These are phyloP conservation scores for Falco berigora DNA, from an alignment of 2,797 vertebrate genomes.

Conservation along the genomic window DNA sequence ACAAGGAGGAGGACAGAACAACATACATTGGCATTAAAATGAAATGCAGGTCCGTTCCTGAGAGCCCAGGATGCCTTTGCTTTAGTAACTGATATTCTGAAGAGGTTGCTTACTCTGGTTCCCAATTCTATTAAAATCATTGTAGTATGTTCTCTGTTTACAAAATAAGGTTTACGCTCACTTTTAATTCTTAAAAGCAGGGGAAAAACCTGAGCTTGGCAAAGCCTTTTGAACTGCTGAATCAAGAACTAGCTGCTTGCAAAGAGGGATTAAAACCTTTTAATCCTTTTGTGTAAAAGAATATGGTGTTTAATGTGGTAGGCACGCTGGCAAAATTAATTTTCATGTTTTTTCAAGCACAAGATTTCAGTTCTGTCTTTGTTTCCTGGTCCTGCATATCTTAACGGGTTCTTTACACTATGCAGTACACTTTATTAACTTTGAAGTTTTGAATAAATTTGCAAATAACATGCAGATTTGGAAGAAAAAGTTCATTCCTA, in stretches of 20 bases:
- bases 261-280: slow-evolving; percentile 60
- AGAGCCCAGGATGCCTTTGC: not conserved
- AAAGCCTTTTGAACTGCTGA: slow-evolving; percentile 50
- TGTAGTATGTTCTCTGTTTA: slow-evolving; percentile 26
- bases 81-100: not conserved
- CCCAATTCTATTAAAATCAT: slow-evolving; percentile 4
- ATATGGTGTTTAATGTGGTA: slow-evolving; percentile 61
- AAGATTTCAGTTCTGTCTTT: slow-evolving; percentile 37
- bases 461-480: slow-evolving; percentile 4
- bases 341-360: slow-evolving; percentile 63
- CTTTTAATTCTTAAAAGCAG: slow-evolving; percentile 44
- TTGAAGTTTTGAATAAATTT: slow-evolving; percentile 39
- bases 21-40: not conserved
- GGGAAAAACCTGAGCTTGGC: slow-evolving; percentile 31
- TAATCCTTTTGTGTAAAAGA: slow-evolving; percentile 60
- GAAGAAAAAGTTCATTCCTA: not conserved
- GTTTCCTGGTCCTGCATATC: slow-evolving; percentile 11
- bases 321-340: slow-evolving; percentile 63
- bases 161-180: slow-evolving; percentile 31
- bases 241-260: slow-evolving; percentile 55
- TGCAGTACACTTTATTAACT: slow-evolving; percentile 5
- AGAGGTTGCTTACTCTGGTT: not conserved
- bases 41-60: not conserved
- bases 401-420: not conserved
- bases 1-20: not conserved